Evolutionary conservation across 1,140 invertebrate genomes (phyloP).

Genomic region (Meloidogyne chitwoodi): DNA sequence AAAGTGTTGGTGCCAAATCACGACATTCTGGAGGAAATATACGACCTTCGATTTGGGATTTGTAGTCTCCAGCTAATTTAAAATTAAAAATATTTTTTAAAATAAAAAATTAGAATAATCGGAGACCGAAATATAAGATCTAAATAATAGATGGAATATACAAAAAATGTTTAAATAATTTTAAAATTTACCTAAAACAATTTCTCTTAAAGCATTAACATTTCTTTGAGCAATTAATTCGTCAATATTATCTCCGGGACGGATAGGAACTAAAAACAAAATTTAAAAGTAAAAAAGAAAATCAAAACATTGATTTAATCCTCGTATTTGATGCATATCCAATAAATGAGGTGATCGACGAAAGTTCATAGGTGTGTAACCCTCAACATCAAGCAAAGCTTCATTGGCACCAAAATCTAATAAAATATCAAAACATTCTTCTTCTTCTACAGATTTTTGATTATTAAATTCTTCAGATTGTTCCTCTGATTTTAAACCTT

Average conservation of each 20-base stretch:
- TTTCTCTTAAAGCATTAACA: constrained; percentile 32
- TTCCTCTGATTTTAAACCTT: background rate
- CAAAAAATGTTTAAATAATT: too few species aligned
- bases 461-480: background rate
- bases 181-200: constrained; percentile 25
- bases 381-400: constrained; percentile 40
- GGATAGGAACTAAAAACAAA: constrained; percentile 28
- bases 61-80: constrained; percentile 38
- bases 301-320: constrained; percentile 46
- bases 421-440: constrained; percentile 46
- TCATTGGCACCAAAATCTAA: constrained; percentile 49
- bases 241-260: constrained; percentile 42
- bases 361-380: constrained; percentile 43
- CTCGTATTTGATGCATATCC: constrained; percentile 46
- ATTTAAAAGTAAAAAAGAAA: background rate
- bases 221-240: constrained; percentile 45
- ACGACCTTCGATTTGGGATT: constrained; percentile 32
- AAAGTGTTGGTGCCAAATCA: constrained; percentile 40
- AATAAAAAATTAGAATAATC: too few species aligned
- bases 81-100: background rate
- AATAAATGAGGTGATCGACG: constrained; percentile 37
- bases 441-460: constrained; percentile 13
- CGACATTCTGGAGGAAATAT: constrained; percentile 45
- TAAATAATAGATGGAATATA: too few species aligned
- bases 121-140: too few species aligned